Percentiles rank a stretch among this genome's conserved stretches.
phyloP scores from a whole-genome alignment of 2,113 vertebrate species.

The Bagarius yarrelli region DNA sequence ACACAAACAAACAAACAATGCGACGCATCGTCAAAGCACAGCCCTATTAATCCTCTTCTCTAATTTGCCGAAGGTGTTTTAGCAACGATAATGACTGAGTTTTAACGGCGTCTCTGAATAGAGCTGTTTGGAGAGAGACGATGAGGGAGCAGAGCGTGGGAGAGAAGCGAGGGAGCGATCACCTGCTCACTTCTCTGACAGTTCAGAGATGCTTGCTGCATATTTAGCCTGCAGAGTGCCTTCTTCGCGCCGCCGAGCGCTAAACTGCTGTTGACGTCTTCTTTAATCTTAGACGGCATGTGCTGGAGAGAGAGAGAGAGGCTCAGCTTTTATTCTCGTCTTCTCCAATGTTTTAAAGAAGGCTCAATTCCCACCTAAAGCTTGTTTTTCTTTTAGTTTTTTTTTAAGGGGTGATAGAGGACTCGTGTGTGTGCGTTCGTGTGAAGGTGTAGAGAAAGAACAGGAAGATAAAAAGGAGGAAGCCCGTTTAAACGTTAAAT shows the following conservation, averaged over 20 bases:
- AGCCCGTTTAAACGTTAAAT: background rate
- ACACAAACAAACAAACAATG: background rate
- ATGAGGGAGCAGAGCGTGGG: background rate
- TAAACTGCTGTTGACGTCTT: slow-evolving; percentile 76
- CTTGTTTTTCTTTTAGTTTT: slow-evolving; percentile 47
- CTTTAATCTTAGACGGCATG: slow-evolving; percentile 72
- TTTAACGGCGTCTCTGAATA: slow-evolving; percentile 10
- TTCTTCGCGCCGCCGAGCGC: slow-evolving; percentile 64
- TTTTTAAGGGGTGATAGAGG: slow-evolving; percentile 49
- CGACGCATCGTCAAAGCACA: slow-evolving; percentile 9
- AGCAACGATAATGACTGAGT: slow-evolving; percentile 51
- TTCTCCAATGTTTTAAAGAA: slow-evolving; percentile 61
- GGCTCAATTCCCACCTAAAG: slow-evolving; percentile 39
- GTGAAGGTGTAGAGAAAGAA: background rate
- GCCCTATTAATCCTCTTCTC: slow-evolving; percentile 54
- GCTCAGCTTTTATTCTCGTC: slow-evolving; percentile 54
- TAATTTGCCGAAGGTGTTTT: slow-evolving; percentile 37
- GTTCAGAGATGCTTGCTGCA: slow-evolving; percentile 64
- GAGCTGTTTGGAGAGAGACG: background rate
- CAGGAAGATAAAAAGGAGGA: background rate
- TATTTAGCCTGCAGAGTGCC: slow-evolving; percentile 60
- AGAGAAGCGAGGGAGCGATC: slow-evolving; percentile 53
- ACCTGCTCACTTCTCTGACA: slow-evolving; percentile 69
- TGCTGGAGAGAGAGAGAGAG: slow-evolving; percentile 50
- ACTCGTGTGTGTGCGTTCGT: slow-evolving; percentile 25